phyloP scores from a whole-genome alignment of 2,888 invertebrate species.

The Yponomeuta cagnagella region DNA sequence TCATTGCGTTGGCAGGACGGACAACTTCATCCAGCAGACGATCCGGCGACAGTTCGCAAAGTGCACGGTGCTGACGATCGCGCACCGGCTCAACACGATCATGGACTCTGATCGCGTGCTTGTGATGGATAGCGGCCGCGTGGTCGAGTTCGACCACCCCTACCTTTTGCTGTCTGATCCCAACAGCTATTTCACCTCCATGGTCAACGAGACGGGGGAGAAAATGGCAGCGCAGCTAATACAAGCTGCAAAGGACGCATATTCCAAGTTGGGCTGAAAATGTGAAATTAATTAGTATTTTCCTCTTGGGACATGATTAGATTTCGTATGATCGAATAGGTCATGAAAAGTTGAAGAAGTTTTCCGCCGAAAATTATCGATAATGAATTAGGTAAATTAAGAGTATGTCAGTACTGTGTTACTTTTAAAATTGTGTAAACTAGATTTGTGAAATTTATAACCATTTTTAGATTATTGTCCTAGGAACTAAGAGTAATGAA shows the following conservation, averaged over 20 bases:
- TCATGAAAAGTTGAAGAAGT: too few relatives aligned
- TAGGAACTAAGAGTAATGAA: too few relatives aligned
- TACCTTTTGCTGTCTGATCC: conserved; percentile 70
- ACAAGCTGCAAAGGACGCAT: conserved; percentile 64
- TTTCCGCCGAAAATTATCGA: too few relatives aligned
- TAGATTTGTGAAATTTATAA: too few relatives aligned
- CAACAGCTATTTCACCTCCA: conserved; percentile 69
- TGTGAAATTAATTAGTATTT: not conserved
- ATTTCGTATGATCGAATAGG: too few relatives aligned
- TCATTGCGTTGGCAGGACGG: conserved; percentile 72
- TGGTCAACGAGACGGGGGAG: conserved; percentile 78
- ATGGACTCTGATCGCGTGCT: conserved; percentile 90
- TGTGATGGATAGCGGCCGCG: conserved; percentile 77
- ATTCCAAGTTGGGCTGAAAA: conserved; percentile 27
- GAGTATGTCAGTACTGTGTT: too few relatives aligned
- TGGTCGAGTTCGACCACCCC: conserved; percentile 80
- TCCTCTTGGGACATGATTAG: too few relatives aligned
- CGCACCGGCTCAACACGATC: conserved; percentile 94
- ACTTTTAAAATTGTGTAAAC: too few relatives aligned
- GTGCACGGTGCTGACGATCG: conserved; percentile 93
- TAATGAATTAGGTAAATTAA: too few relatives aligned
- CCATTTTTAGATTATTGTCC: too few relatives aligned
- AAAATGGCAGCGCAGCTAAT: conserved; percentile 66
- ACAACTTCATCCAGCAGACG: conserved; percentile 87
- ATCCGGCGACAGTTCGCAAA: conserved; percentile 85